Evolutionary conservation across 2,888 invertebrate genomes (phyloP).

Genomic region (Nebria salina): DNA sequence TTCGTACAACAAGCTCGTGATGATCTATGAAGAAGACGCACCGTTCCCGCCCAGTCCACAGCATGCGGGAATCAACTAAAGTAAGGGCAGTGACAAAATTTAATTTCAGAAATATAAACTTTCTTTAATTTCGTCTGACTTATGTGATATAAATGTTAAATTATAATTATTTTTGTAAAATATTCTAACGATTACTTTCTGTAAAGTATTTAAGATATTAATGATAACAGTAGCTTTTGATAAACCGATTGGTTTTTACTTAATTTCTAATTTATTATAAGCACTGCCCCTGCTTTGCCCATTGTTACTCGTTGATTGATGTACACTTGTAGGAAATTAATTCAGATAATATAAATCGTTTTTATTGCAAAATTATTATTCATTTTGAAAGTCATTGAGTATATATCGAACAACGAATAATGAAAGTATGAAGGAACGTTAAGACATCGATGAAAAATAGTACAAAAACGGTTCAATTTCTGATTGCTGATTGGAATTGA

Average conservation of each 20-base stretch:
- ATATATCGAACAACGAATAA: not conserved
- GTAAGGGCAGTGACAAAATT: constrained; percentile 51
- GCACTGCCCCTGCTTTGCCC: constrained; percentile 11
- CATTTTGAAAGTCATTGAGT: not conserved
- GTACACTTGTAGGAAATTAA: not conserved
- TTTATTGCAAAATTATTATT: not conserved
- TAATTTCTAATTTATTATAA: constrained; percentile 1
- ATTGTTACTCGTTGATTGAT: not conserved
- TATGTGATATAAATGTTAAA: not conserved
- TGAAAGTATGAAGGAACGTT: not conserved
- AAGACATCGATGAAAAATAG: constrained; percentile 1
- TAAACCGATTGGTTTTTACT: constrained; percentile 3
- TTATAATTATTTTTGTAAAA: not conserved
- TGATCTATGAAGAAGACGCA: constrained; percentile 78
- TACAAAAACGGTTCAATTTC: constrained; percentile 12
- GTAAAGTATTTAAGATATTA: not conserved
- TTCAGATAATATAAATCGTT: not conserved
- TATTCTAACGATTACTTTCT: not conserved
- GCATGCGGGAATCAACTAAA: constrained; percentile 1
- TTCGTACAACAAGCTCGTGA: constrained; percentile 69
- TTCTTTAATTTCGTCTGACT: constrained; percentile 1
- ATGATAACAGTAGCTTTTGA: not conserved
- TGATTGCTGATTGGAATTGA: constrained; percentile 5
- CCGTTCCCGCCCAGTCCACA: constrained; percentile 68
- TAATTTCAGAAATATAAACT: not conserved